phyloP scores from a whole-genome alignment of 2,113 vertebrate species.

The Gadus macrocephalus region DNA sequence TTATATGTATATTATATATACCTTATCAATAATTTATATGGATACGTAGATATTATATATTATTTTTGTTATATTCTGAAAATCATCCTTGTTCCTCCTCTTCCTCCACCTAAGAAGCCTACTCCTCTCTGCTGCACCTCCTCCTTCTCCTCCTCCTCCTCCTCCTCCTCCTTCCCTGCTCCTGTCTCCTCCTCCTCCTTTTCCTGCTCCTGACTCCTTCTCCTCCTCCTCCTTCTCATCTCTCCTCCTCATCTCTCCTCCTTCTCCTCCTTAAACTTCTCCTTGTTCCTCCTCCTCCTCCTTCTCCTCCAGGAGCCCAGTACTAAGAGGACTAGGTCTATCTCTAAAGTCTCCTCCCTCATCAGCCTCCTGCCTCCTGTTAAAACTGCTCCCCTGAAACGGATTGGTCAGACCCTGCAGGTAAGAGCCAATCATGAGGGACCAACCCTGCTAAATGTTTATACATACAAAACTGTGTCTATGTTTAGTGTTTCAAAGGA shows the following conservation, averaged over 20 bases:
- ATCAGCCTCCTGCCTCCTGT: constrained; percentile 96
- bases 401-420: constrained; percentile 96
- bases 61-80: not conserved
- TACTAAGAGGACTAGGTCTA: constrained; percentile 87
- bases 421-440: constrained; percentile 60
- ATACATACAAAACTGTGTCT: too few species aligned
- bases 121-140: too few species aligned
- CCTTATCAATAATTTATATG: not conserved
- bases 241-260: too few species aligned
- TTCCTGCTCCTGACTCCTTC: too few species aligned
- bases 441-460: not conserved
- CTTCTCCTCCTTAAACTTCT: not conserved
- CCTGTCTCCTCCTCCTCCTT: too few species aligned
- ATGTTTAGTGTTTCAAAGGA: too few species aligned
- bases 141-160: too few species aligned
- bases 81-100: too few species aligned
- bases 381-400: constrained; percentile 90
- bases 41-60: not conserved
- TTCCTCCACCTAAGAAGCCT: too few species aligned
- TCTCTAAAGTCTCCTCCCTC: constrained; percentile 90
- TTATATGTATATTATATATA: not conserved
- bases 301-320: constrained; percentile 82
- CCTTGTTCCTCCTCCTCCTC: not conserved
- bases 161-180: too few species aligned
- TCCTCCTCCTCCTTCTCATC: too few species aligned